Evolutionary conservation across 2,113 vertebrate species (phyloP), one percentile per base, ranked within the genome.

Genomic region (Hymenochirus boettgeri): DNA sequence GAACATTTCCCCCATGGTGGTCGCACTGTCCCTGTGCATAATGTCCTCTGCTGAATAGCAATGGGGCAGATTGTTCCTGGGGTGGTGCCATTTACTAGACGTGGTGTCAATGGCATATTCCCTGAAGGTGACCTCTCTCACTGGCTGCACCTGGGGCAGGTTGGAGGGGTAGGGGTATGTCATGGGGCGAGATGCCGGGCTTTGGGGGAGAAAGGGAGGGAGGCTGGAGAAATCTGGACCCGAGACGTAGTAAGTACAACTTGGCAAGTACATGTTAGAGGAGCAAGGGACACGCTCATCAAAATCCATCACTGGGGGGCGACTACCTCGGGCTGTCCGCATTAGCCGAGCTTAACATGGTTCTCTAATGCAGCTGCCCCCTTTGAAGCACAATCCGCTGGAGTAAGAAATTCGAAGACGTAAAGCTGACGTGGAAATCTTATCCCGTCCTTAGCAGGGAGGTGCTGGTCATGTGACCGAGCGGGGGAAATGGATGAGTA

Each of bases 231-330:
- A 96, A 82, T 99, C 96, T 77, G 95, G 88, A 84, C 92, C 93
- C 82, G 96, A 95, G 80, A 98, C 93, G 87, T 99, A 99, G 88
- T 99, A 99, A 81, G 95, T 97, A 88, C 96, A 97, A 90, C 93
- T 96, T 83, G 96, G 96, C 85, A 99, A 86, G 90, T 98, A 99
- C 94, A 98, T 96, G 85, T 93, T 98, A 79, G 96, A 95, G 83
- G 92, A 93, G 85, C 94, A 95, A 80, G 94, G 86, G 79, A 97
- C 91, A 80, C 93, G 92, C 82, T 99, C 94, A 90, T 98, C 93
- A 93, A 97, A 97, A 97, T 99, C 96, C 96, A 99, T 99, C 90
- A 92, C 91, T 85, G 77, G 83, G 82, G n/a, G n/a, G n/a, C n/a
- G n/a, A 90, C 88, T 88, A 88, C 82, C 79, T 90, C 83, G 87